These are phyloP conservation scores for Melieria omissa DNA, from an alignment of 2,888 invertebrate species.

Conservation along the genomic window DNA sequence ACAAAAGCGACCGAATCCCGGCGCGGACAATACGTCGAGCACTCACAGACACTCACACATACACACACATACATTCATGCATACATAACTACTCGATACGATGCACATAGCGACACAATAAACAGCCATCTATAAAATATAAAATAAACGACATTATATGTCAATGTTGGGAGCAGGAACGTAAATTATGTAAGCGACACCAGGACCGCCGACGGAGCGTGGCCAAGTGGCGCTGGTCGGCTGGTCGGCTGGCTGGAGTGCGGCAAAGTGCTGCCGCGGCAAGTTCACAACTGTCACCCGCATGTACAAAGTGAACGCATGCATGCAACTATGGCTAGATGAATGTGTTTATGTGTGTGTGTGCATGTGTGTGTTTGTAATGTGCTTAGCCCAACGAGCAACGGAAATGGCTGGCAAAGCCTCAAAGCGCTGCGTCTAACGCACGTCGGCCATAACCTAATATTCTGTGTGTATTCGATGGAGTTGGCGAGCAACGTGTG, in stretches of 20 bases:
- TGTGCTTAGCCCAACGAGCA: not conserved
- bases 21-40: not conserved
- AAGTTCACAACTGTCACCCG: too few species aligned
- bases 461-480: not conserved
- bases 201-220: not conserved
- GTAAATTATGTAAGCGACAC: constrained; percentile 30
- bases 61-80: not conserved
- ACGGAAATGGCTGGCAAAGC: not conserved
- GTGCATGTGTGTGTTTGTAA: not conserved
- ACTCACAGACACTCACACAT: not conserved
- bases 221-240: constrained; percentile 4
- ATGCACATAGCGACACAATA: not conserved
- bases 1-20: too few species aligned
- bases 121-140: constrained; percentile 21
- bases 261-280: too few species aligned
- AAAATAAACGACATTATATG: constrained; percentile 31
- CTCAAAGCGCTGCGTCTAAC: not conserved
- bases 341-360: not conserved
- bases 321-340: not conserved
- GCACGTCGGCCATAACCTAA: not conserved
- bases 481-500: not conserved
- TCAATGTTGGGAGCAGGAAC: constrained; percentile 14
- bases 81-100: not conserved
- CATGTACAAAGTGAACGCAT: not conserved
- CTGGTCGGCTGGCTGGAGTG: too few species aligned